Percentiles rank a stretch among this genome's conserved stretches.
These are phyloP conservation scores for Acleris laterana DNA, from an alignment of 2,888 invertebrate genomes.

Conservation along the genomic window DNA sequence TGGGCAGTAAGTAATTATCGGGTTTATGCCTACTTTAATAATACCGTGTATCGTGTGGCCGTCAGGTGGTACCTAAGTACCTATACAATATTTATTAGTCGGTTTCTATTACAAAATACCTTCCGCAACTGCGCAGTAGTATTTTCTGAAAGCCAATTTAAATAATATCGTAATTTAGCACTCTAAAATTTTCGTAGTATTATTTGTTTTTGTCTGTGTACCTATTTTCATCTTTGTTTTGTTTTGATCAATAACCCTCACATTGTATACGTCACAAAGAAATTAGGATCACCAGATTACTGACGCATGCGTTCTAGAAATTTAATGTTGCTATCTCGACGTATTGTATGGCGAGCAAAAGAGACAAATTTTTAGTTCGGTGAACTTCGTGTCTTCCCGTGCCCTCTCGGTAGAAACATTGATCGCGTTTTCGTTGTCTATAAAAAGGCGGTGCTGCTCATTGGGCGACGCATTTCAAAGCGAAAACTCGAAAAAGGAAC, in stretches of 20 bases:
- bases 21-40: too few relatives aligned
- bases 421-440: constrained; percentile 46
- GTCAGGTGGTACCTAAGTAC: neutral
- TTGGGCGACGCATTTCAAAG: constrained; percentile 51
- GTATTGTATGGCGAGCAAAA: constrained; percentile 38
- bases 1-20: too few relatives aligned
- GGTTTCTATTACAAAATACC: neutral
- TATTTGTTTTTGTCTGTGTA: constrained; percentile 43
- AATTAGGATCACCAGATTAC: constrained; percentile 38
- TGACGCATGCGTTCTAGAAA: constrained; percentile 59
- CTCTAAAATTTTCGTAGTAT: constrained; percentile 42
- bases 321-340: constrained; percentile 44
- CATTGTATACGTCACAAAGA: constrained; percentile 59
- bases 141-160: neutral
- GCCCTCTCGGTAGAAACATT: constrained; percentile 44
- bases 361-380: constrained; percentile 49
- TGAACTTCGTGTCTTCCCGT: constrained; percentile 44
- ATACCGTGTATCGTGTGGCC: too few relatives aligned
- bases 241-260: constrained; percentile 35
- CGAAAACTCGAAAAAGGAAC: constrained; percentile 54
- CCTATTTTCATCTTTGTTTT: constrained; percentile 41
- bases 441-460: constrained; percentile 48
- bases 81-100: neutral
- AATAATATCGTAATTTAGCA: constrained; percentile 39
- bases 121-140: constrained; percentile 2